Evolutionary conservation across 2,797 vertebrate species (phyloP).

Genomic region (Parotocinclus haroldoi): DNA sequence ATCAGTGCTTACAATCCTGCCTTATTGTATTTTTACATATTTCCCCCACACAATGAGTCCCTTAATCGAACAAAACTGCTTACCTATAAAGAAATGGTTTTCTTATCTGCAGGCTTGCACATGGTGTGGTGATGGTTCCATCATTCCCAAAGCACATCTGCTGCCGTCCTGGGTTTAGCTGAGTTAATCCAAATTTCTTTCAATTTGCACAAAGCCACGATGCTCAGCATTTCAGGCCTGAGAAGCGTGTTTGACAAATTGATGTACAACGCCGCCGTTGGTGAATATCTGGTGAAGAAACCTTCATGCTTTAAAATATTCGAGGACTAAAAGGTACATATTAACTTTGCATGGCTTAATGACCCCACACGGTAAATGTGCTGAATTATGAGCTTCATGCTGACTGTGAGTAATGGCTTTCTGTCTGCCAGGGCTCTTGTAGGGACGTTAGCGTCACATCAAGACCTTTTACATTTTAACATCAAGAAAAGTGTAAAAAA

Average conservation of each 20-base stretch:
- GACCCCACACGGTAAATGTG: slow-evolving; percentile 16
- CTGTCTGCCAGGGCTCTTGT: neutral
- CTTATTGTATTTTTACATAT: too few relatives aligned
- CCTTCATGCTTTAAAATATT: too few relatives aligned
- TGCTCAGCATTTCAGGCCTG: neutral
- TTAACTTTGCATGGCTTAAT: slow-evolving; percentile 11
- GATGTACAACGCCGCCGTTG: too few relatives aligned
- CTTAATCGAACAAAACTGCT: neutral
- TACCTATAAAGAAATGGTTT: neutral
- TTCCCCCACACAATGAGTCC: too few relatives aligned
- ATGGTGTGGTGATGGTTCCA: slow-evolving; percentile 9
- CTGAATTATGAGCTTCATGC: slow-evolving; percentile 26
- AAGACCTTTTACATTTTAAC: too few relatives aligned
- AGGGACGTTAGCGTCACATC: too few relatives aligned
- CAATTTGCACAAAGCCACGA: neutral
- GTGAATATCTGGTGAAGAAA: too few relatives aligned
- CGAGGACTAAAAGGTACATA: neutral
- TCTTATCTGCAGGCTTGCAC: slow-evolving; percentile 30
- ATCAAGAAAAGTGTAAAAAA: too few relatives aligned
- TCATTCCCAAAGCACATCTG: slow-evolving; percentile 9
- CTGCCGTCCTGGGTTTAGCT: neutral
- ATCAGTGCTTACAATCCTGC: too few relatives aligned
- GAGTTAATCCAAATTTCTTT: slow-evolving; percentile 2
- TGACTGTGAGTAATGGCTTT: slow-evolving; percentile 23
- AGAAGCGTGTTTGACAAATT: too few relatives aligned